phyloP scores from a whole-genome alignment of 2,888 invertebrate genomes.

The Meta bourneti region DNA sequence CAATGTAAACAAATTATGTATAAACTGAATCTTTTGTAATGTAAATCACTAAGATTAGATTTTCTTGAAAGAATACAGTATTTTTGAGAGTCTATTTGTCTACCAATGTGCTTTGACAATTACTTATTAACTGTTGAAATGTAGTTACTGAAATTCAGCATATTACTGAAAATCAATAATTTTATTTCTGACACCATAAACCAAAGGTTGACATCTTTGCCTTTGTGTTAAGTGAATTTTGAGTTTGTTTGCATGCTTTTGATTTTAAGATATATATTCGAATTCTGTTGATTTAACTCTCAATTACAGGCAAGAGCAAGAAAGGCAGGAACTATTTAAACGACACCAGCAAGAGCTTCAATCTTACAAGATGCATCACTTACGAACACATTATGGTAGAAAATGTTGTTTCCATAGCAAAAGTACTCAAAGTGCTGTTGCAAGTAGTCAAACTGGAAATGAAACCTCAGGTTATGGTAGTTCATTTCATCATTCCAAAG shows the following conservation, averaged over 20 bases:
- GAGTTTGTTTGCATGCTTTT: background rate
- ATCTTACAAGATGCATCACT: conserved; percentile 68
- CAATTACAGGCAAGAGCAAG: conserved; percentile 82
- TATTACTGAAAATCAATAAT: no score
- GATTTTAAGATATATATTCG: background rate
- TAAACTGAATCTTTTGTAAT: no score
- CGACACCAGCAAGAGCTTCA: conserved; percentile 81
- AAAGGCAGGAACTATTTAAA: conserved; percentile 83
- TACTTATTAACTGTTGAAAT: no score
- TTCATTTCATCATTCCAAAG: conserved; percentile 48
- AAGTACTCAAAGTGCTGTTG: conserved; percentile 42
- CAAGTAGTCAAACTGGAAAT: conserved; percentile 43
- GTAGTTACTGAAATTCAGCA: no score
- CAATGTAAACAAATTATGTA: no score
- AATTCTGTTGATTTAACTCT: background rate
- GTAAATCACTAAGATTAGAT: no score
- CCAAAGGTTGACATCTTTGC: no score
- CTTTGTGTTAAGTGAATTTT: background rate
- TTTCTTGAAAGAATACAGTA: no score
- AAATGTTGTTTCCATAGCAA: conserved; percentile 65
- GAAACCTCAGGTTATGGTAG: conserved; percentile 18
- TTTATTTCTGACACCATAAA: no score
- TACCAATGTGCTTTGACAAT: no score
- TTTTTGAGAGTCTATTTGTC: no score
- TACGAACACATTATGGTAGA: conserved; percentile 59